Evolutionary conservation across 2,888 invertebrate species (phyloP), one percentile per base, ranked within the genome.

Genomic region (Lobophora halterata): DNA sequence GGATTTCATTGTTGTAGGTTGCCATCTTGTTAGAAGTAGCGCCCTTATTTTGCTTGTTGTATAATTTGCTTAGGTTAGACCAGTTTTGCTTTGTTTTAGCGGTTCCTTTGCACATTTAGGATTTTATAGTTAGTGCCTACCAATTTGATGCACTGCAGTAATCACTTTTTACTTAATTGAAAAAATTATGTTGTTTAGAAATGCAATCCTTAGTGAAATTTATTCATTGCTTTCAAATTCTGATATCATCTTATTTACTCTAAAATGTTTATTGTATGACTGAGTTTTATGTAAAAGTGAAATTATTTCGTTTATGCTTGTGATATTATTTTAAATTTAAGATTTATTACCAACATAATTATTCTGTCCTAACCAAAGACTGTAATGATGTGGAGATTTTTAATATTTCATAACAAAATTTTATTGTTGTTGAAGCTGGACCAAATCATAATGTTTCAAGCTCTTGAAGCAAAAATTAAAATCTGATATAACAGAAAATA

Each of bases 361-460:
- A 77, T 67, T 79, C 76, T 83, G 75, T 81, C 70, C 81, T 83
- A 81, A 85, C 85, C 81, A 86, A 87, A 86, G 86, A 87, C 87
- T 85, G 82, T 78, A 71, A 66, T 65, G 68, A 68, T 55, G 70
- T 73, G 70, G 74, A 73, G 66, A 71, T 75, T 69, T 65, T 63
- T 61, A 55, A 60, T 52, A 65, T 65, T 60, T 55, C 51, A 65
- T 66, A 73, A 72, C 70, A 64, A 66, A 62, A 67, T 63, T 53
- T 55, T n/a, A n/a, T n/a, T 67, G 54, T 75, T 67, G 75, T 79
- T 76, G 77, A 75, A 76, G 72, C 77, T 79, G 85, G 85, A 86
- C 86, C 86, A 85, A 86, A 79, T 78, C 76, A 36, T 44, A 45
- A 31, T 52, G 55, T 64, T 62, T 65, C 52, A 46, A 54, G 55